Percentiles rank a stretch among this genome's conserved stretches.
Conservation (phyloP, 2,113 vertebrate species). For the Lycocorax pyrrhopterus region DNA sequence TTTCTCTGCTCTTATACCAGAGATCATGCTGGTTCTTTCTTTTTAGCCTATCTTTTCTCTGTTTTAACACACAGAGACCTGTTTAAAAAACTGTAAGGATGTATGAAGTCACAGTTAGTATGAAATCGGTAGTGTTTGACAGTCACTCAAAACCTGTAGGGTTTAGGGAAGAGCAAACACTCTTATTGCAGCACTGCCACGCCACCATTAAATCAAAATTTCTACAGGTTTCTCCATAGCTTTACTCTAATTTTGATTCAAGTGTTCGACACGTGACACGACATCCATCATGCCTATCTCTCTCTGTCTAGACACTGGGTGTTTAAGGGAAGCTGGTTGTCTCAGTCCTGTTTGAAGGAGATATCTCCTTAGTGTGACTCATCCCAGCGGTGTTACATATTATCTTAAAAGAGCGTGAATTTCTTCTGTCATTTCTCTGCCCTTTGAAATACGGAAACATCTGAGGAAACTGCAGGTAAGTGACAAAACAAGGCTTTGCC, state of each 20-base stretch:
- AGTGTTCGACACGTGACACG: rapidly evolving
- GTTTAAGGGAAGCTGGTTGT: not conserved
- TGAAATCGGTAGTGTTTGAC: not conserved
- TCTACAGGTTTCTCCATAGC: not conserved
- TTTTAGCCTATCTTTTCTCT: not conserved
- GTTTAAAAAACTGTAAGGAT: not conserved
- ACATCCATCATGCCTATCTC: not conserved
- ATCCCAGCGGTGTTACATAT: rapidly evolving
- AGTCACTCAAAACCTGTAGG: not conserved
- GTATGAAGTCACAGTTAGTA: not conserved
- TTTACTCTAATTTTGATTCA: not conserved
- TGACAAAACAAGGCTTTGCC: not conserved
- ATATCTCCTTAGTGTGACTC: not conserved
- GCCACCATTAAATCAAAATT: not conserved
- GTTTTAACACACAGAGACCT: not conserved
- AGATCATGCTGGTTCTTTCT: not conserved
- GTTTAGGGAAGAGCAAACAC: not conserved
- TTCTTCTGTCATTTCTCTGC: not conserved
- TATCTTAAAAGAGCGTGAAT: not conserved
- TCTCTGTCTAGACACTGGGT: not conserved
- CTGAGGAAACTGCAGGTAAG: not conserved
- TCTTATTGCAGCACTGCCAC: not conserved
- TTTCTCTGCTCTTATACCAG: not conserved
- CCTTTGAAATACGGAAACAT: not conserved
- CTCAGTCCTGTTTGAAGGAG: not conserved